Conservation (phyloP, 2,113 vertebrate genomes). For the Corythaeola cristata region DNA sequence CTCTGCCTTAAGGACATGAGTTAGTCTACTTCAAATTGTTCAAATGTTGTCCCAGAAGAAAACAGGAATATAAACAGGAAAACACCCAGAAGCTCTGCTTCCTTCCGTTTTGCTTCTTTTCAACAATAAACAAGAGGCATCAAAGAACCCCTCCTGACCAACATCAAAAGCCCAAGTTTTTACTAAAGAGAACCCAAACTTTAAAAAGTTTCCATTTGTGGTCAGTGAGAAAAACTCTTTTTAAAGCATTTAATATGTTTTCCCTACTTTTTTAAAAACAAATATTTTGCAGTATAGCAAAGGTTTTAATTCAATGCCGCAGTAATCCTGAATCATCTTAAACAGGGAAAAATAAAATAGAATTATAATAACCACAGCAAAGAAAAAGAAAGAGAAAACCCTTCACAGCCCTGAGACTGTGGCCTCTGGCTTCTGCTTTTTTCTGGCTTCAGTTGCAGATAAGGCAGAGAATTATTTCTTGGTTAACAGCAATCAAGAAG, state of each 20-base stretch:
- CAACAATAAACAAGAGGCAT: conserved; percentile 4
- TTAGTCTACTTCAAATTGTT: background rate
- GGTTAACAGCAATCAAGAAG: background rate
- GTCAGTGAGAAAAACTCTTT: background rate
- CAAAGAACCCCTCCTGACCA: conserved; percentile 1
- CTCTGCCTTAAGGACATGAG: background rate
- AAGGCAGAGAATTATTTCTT: conserved; percentile 10
- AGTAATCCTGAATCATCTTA: background rate
- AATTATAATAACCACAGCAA: background rate
- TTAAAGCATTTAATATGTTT: background rate
- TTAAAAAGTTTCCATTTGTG: background rate
- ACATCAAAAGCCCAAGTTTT: conserved; percentile 8
- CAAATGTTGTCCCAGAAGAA: background rate
- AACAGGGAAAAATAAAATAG: background rate
- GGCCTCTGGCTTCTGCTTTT: background rate
- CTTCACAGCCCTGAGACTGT: background rate
- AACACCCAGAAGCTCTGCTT: background rate
- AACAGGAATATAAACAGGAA: background rate
- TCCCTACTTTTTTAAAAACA: background rate
- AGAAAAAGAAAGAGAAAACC: background rate
- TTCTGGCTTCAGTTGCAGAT: conserved; percentile 1
- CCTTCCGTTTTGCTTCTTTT: background rate
- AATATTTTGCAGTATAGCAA: background rate
- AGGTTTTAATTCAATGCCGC: background rate
- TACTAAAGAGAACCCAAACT: background rate